A percentile compares a stretch with the other conserved stretches of the same genome.
phyloP scores from a whole-genome alignment of 2,797 vertebrate species.

The Liparis tanakae region DNA sequence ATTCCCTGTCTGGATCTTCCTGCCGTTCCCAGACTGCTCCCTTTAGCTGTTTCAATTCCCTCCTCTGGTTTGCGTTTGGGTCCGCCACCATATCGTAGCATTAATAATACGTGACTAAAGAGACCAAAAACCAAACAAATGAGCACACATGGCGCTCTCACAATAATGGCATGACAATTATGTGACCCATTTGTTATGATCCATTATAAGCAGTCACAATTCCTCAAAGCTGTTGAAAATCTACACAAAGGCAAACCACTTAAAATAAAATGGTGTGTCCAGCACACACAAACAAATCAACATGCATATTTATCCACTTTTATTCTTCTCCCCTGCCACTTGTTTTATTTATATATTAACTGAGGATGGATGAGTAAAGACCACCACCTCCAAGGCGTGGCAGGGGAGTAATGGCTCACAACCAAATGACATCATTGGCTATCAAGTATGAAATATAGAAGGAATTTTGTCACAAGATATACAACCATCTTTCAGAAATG shows the following conservation, averaged over 20 bases:
- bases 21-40: no score
- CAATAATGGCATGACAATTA: neutral
- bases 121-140: conserved; percentile 1
- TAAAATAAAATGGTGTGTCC: neutral
- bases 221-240: neutral
- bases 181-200: neutral
- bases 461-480: neutral
- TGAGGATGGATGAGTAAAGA: conserved; percentile 24
- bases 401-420: conserved; percentile 40
- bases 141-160: neutral
- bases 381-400: conserved; percentile 18
- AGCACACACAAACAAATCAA: neutral
- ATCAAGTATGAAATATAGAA: conserved; percentile 8
- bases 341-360: conserved; percentile 44
- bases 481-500: neutral
- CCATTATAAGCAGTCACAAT: neutral
- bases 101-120: neutral
- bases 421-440: conserved; percentile 28
- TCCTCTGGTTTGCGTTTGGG: no score
- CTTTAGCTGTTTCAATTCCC: no score
- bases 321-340: conserved; percentile 35
- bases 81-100: no score
- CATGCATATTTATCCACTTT: neutral
- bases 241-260: neutral
- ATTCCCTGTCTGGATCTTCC: no score